Evolutionary conservation across 2,113 vertebrate genomes (phyloP), one percentile per base, ranked within the genome.

Genomic region (Sisor rabdophorus): DNA sequence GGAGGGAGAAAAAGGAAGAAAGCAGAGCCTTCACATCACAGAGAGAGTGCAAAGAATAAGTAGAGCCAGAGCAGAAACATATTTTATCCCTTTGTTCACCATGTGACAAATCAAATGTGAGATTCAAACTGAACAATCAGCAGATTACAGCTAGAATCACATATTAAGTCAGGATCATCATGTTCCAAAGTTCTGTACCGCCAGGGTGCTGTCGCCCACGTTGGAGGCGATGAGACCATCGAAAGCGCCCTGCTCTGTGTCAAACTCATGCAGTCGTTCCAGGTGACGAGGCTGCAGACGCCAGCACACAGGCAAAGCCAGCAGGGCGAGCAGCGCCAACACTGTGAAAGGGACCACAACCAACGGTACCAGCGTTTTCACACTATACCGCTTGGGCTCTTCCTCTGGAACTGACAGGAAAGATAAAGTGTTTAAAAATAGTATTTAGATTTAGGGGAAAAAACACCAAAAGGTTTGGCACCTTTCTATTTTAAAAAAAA

Each of bases 221-320:
- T 90, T 93, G 80, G 92, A 89, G 65, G 88, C 82, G 75, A 93
- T 92, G 83, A 93, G 92, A 13, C 91, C 91, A 0, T 93, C 92
- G 20, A 91, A 83, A 78, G 90, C 87, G 32, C 92, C 91, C 76
- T 89, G 88, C 79, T 93, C 89, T 0, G 87, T 85, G 77, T 92
- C 90, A 58, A 87, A 89, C 85, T 91, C 87, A 74, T 88, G 87
- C 79, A 93, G 86, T 75, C 89, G 82, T 79, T 90, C 88, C 32
- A 89, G 85, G 19, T 87, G 88, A 26, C 86, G 88, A 3, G 88
- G 90, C 79, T 87, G 87, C 26, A 92, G 89, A 82, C 89, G 88
- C 52, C 90, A 88, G 80, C 87, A 93, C 76, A 89, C 80, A 85
- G 89, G 50, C 2, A 90, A 79, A 3, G 89, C 84, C 69, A 86